Base-by-base conservation (phyloP, 2,888 invertebrate species). In the Coecobrya sp. region DNA sequence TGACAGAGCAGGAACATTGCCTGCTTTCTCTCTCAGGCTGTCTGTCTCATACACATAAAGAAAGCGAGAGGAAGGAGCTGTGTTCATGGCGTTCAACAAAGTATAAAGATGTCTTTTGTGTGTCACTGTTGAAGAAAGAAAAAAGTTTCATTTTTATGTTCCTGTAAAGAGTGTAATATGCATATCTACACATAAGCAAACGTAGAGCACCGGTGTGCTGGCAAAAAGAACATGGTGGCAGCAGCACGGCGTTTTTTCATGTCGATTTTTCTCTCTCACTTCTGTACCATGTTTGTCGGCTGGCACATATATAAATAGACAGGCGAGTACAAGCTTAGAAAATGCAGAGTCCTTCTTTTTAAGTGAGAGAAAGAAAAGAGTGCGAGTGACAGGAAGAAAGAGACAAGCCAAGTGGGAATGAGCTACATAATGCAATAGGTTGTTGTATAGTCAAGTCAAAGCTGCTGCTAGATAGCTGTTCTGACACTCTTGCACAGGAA, bases 301-400 rank as follows among this genome's bases (percentile, higher is more conserved):
- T 16, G n/a, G 52, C 36, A 36, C 36, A 36, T 36, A 36, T 36
- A 36, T 36, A 36, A 36, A 36, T 36, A 36, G 36, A 36, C 36
- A 36, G 36, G 36, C 2, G 36, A n/a, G n/a, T n/a, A n/a, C 7
- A 36, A 36, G 36, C 36, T 36, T 36, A 36, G 36, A 36, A 36
- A 36, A 36, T 36, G 7, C 36, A 36, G 36, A 36, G 16, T 68
- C 68, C 27, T 25, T 1, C n/a, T 73, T 68, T 68, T 68, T 68
- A 36, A 30, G 19, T 45, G 79, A 49, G 79, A 10, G 79, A 49
- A 13, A 49, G 49, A 49, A 49, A 13, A 27, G 65, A 70, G 70
- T 70, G 70, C 42, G 19, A 70, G 42, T 70, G 70, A 70, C 70
- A 70, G 70, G 42, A 42, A 70, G 70, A 70, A 70, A 70, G 13